Evolutionary conservation across 2,113 vertebrate genomes (phyloP).

Genomic region (Oxygymnocypris stewartii): DNA sequence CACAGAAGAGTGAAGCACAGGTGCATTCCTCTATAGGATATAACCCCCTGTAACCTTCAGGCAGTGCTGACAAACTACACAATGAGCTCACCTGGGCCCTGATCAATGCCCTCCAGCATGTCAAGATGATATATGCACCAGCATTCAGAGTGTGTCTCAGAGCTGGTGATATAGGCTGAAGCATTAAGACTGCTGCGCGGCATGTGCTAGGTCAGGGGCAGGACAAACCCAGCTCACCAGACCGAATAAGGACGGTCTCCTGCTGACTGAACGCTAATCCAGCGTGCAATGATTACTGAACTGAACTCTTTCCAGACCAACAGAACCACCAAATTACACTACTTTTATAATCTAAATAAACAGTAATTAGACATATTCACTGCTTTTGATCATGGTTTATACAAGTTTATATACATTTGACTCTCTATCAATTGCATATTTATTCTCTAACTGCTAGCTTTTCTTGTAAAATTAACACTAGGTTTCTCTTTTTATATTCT

Average conservation of each 20-base stretch:
- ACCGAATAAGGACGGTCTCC: conserved; percentile 39
- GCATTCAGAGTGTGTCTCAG: conserved; percentile 43
- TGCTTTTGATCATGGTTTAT: neutral
- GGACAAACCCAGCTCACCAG: conserved; percentile 41
- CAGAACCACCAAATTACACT: neutral
- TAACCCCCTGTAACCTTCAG: conserved; percentile 53
- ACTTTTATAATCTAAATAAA: neutral
- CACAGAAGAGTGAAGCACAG: conserved; percentile 52
- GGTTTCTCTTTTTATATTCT: too few relatives aligned
- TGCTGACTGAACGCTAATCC: conserved; percentile 42
- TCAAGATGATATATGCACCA: conserved; percentile 53
- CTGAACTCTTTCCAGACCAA: conserved; percentile 32
- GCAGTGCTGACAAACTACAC: conserved; percentile 44
- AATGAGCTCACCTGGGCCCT: conserved; percentile 43
- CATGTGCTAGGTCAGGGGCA: conserved; percentile 43
- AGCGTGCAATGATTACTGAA: conserved; percentile 39
- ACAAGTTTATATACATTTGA: too few relatives aligned
- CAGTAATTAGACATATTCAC: neutral
- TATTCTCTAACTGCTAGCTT: too few relatives aligned
- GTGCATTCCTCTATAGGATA: conserved; percentile 53
- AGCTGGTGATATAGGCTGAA: conserved; percentile 56
- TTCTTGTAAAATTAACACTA: too few relatives aligned
- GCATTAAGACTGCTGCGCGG: conserved; percentile 48
- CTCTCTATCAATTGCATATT: too few relatives aligned
- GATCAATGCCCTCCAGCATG: conserved; percentile 53